A percentile compares a stretch with the other conserved stretches of the same genome.
phyloP scores from a whole-genome alignment of 2,888 invertebrate species.

The Gastracanthus pulcherrimus region DNA sequence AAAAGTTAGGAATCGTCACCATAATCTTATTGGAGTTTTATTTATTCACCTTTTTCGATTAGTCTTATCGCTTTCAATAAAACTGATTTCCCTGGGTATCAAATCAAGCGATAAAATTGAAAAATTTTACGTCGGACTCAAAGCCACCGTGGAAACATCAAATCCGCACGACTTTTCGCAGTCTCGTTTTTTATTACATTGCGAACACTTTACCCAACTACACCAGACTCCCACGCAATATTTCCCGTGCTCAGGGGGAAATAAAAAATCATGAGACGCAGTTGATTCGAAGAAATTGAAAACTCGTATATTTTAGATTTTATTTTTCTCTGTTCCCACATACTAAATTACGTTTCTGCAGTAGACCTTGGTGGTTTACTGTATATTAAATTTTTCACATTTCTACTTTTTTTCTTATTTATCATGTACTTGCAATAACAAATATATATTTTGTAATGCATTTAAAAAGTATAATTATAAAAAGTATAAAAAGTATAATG shows the following conservation, averaged over 20 bases:
- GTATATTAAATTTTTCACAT: not conserved
- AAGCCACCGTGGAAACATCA: constrained; percentile 39
- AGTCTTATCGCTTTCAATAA: constrained; percentile 34
- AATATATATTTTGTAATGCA: too few species aligned
- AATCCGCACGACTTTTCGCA: constrained; percentile 41
- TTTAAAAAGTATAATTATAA: too few species aligned
- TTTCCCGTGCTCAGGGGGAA: constrained; percentile 25
- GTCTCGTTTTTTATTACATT: constrained; percentile 2
- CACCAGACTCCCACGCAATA: constrained; percentile 2
- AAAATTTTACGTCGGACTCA: constrained; percentile 29
- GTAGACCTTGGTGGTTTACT: constrained; percentile 8
- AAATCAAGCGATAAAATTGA: constrained; percentile 33
- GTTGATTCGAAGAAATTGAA: constrained; percentile 51
- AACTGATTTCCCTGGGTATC: constrained; percentile 18
- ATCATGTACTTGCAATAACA: too few species aligned
- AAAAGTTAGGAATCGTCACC: too few species aligned
- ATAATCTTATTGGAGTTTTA: too few species aligned
- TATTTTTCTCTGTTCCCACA: not conserved
- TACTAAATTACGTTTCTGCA: constrained; percentile 6
- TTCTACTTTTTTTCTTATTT: too few species aligned
- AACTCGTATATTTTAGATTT: constrained; percentile 7
- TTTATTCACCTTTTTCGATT: too few species aligned
- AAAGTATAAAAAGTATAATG: too few species aligned
- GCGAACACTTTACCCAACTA: not conserved
- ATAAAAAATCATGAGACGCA: constrained; percentile 35